Base-by-base conservation (phyloP, 2,888 invertebrate genomes). In the Drosophila atroscutellata region DNA sequence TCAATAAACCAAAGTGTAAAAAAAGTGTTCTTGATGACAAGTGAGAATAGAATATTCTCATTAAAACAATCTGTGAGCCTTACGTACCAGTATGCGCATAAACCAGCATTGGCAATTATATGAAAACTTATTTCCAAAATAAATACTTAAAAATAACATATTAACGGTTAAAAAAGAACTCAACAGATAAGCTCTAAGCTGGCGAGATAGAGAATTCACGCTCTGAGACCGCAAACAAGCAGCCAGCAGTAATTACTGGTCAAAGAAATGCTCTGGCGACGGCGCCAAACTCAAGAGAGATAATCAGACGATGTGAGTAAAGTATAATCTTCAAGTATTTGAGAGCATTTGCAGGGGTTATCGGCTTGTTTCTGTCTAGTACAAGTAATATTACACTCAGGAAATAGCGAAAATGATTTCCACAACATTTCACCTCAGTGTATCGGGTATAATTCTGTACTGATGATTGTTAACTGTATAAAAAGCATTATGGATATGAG, bases 1-100 rank as follows among this genome's bases (percentile, higher is more conserved):
- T 56, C 59, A 72, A 47, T 51, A 59, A 56, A 68, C 49, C 34
- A 59, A 58, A 60, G 37, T 52, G 47, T 20, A 45, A 45, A 45
- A 61, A 57, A 30, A 9, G 30, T 8, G 30, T 28, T 7, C 28
- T 28, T 7, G 28, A 28, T 28, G 28, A 28, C 28, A 28, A 28
- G 28, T 28, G 28, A 28, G 28, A 28, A 1, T 30, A 7, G 8
- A 30, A 30, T 30, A 0, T 30, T 9, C 9, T 30, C 9, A 30
- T 30, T 9, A 30, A 30, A 9, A 30, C 30, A 9, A 30, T 9
- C 30, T 30, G 30, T 57, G 36, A 49, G 59, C 37, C 86, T 83
- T 81, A 83, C 83, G 34, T 24, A 83, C 66, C 32, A 32, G 30
- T 2, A 55, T 8, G 67, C 58, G 42, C 64, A 79, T 2, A 77